Percentiles rank a stretch among this genome's conserved stretches.
Evolutionary conservation across 2,888 invertebrate genomes (phyloP).

Genomic region (Brachyopa scutellaris): DNA sequence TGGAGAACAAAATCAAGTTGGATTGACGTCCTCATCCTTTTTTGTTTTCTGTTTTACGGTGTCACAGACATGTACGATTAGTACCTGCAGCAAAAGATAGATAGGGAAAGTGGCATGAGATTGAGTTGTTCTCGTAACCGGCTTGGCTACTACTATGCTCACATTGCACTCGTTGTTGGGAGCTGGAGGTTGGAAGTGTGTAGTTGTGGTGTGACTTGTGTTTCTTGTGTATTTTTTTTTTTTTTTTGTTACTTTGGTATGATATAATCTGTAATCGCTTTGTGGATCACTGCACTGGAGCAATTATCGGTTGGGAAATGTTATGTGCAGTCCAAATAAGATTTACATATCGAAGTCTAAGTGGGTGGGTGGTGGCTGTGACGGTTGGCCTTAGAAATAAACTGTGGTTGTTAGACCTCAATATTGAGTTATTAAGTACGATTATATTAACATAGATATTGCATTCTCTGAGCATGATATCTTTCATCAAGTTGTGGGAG

Average conservation of each 20-base stretch:
- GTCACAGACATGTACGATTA: neutral
- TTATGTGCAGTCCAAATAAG: constrained; percentile 15
- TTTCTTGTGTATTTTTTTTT: constrained; percentile 24
- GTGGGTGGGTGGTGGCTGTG: neutral
- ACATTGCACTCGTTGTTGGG: too few relatives aligned
- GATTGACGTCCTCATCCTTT: constrained; percentile 43
- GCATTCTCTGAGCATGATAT: neutral
- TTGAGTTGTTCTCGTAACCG: constrained; percentile 54
- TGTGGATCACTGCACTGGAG: constrained; percentile 68
- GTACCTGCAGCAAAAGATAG: too few relatives aligned
- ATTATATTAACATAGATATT: neutral
- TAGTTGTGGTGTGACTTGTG: neutral
- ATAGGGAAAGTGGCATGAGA: constrained; percentile 7
- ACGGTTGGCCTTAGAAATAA: neutral
- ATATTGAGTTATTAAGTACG: neutral
- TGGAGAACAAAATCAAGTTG: constrained; percentile 41
- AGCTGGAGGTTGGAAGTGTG: constrained; percentile 24
- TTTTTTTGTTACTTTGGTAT: constrained; percentile 3
- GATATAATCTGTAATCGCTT: constrained; percentile 66
- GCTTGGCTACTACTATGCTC: constrained; percentile 30
- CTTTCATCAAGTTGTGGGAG: too few relatives aligned
- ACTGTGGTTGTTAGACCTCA: neutral
- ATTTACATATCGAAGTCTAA: neutral
- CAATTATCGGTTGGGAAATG: constrained; percentile 59
- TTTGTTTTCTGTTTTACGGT: neutral